Evolutionary conservation across 2,113 vertebrate species (phyloP).

Genomic region (Phrynosoma blainvillii): DNA sequence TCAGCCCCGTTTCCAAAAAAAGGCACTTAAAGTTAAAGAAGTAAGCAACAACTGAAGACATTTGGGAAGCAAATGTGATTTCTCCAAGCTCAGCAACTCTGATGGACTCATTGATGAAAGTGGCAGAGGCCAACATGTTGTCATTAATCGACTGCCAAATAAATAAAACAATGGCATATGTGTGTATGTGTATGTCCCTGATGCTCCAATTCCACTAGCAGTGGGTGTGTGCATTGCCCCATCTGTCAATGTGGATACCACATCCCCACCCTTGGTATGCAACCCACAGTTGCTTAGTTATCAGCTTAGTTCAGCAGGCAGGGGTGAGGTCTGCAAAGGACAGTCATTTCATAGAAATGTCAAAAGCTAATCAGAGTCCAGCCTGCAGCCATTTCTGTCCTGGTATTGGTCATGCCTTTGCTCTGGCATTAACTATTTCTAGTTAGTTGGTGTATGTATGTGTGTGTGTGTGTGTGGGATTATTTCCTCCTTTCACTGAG

Average conservation of each 20-base stretch:
- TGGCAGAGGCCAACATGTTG: conserved; percentile 21
- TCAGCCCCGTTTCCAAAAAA: conserved; percentile 32
- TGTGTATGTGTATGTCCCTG: neutral
- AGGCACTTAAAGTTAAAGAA: conserved; percentile 49
- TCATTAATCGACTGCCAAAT: conserved; percentile 12
- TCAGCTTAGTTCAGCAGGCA: neutral
- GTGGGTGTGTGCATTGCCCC: neutral
- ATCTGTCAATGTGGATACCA: conserved; percentile 8
- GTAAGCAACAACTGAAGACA: conserved; percentile 38
- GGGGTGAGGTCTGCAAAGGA: neutral
- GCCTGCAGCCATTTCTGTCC: neutral
- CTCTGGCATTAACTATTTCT: neutral
- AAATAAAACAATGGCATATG: neutral
- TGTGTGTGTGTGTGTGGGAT: neutral
- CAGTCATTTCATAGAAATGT: neutral
- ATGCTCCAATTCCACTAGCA: neutral
- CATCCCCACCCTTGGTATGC: neutral
- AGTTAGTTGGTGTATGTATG: neutral
- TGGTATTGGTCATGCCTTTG: neutral
- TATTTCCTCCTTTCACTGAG: neutral
- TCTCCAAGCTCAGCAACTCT: conserved; percentile 25
- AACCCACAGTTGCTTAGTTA: neutral
- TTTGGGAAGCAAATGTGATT: conserved; percentile 49
- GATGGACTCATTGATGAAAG: conserved; percentile 15
- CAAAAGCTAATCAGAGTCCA: neutral